These are phyloP conservation scores for Cebidichthys violaceus DNA, from an alignment of 2,113 vertebrate genomes.

Conservation along the genomic window DNA sequence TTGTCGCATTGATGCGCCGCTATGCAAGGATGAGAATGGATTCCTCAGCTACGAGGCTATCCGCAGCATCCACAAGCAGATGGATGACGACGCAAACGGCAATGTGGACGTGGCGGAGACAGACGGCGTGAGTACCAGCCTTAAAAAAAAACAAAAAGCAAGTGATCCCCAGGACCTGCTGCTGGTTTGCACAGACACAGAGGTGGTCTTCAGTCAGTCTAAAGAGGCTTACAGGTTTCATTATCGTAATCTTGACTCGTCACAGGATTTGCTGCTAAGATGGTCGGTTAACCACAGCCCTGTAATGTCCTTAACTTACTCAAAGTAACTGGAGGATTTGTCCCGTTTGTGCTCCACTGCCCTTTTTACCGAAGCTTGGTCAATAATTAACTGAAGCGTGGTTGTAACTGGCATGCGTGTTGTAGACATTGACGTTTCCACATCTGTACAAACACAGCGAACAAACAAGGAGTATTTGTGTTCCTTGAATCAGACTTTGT, in stretches of 20 bases:
- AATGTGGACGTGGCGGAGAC: conserved; percentile 95
- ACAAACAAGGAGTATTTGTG: not conserved
- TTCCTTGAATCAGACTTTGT: not conserved
- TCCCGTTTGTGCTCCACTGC: not conserved
- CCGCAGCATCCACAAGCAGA: conserved; percentile 96
- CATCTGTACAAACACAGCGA: not conserved
- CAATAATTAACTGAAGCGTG: conserved; percentile 42
- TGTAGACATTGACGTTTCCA: conserved; percentile 12
- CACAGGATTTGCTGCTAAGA: conserved; percentile 15
- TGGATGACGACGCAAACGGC: conserved; percentile 98
- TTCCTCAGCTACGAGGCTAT: conserved; percentile 94
- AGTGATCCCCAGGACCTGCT: not conserved
- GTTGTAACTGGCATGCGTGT: conserved; percentile 1
- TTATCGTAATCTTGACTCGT: conserved; percentile 13
- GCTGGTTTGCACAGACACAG: not conserved
- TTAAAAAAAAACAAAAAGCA: too few relatives aligned
- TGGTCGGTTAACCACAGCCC: conserved; percentile 6
- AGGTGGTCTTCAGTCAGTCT: not conserved
- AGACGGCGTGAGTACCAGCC: conserved; percentile 87
- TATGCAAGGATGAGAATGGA: conserved; percentile 91
- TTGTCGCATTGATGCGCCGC: conserved; percentile 90
- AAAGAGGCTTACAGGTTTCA: conserved; percentile 7
- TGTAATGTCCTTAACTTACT: conserved; percentile 15
- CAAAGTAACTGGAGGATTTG: conserved; percentile 12
- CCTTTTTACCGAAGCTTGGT: conserved; percentile 2